A percentile compares a stretch with the other conserved stretches of the same genome.
Evolutionary conservation across 2,113 vertebrate genomes (phyloP).

Genomic region (Ciconia maguari): DNA sequence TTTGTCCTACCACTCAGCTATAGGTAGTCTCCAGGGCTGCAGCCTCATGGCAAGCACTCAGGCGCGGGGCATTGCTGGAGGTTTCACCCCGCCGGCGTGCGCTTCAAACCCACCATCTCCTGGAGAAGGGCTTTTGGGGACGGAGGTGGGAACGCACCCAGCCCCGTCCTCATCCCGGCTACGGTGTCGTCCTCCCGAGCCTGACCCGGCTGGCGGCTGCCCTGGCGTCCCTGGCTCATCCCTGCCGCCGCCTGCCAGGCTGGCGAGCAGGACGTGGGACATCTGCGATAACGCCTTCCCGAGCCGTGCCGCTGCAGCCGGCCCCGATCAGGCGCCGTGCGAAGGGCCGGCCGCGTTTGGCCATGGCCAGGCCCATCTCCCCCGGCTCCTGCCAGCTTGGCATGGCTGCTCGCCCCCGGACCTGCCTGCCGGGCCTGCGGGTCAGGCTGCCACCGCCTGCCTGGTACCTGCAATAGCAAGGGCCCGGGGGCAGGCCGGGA

Average conservation of each 20-base stretch:
- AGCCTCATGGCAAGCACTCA: neutral
- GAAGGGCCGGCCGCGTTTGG: neutral
- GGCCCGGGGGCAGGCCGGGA: neutral
- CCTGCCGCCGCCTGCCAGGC: neutral
- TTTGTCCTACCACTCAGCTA: neutral
- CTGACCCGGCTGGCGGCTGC: neutral
- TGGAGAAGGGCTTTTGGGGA: neutral
- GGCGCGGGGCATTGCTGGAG: neutral
- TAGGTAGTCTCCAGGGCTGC: accelerated
- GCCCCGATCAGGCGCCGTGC: accelerated
- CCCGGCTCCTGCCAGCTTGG: neutral
- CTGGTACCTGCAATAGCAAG: constrained; percentile 14
- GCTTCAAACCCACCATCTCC: neutral
- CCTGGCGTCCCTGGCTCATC: neutral
- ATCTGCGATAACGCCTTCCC: neutral
- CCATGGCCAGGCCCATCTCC: neutral
- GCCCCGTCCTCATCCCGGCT: neutral
- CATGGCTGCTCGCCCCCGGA: neutral
- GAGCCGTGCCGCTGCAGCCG: neutral
- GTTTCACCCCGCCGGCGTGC: neutral
- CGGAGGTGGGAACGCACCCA: neutral
- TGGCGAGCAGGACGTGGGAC: neutral
- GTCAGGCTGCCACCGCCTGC: constrained; percentile 43
- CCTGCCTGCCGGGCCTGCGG: neutral
- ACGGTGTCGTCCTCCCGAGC: neutral